Conservation (phyloP, 1,140 invertebrate genomes). For the Chymomyza costata region DNA sequence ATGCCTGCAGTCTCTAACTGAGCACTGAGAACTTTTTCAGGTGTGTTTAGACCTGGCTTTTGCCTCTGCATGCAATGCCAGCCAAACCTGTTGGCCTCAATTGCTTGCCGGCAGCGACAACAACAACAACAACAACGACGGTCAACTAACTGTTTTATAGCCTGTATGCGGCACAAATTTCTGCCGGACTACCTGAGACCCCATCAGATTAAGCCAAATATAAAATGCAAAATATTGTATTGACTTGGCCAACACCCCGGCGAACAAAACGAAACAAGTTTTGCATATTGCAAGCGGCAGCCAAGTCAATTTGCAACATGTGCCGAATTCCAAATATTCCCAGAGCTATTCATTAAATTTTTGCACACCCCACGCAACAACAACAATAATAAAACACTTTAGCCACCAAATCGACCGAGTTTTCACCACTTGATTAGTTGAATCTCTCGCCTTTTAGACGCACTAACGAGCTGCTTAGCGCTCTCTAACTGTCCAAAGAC, state of each 20-base stretch:
- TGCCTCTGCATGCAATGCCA: constrained; percentile 15
- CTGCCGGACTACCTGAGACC: constrained; percentile 22
- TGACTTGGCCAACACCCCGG: no score
- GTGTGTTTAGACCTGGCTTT: no score
- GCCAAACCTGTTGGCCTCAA: constrained; percentile 60
- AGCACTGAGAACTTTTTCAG: constrained; percentile 43
- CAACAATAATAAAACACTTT: no score
- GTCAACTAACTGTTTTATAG: constrained; percentile 60
- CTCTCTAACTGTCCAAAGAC: not conserved
- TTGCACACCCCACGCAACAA: constrained; percentile 15
- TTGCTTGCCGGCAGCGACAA: constrained; percentile 19
- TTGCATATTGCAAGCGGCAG: constrained; percentile 42
- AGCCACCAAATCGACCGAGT: no score
- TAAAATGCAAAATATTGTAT: constrained; percentile 33
- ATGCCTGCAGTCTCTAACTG: constrained; percentile 17
- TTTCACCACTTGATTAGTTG: constrained; percentile 10
- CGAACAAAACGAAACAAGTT: constrained; percentile 50
- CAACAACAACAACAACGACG: no score
- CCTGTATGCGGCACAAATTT: constrained; percentile 49
- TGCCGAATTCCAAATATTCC: constrained; percentile 12
- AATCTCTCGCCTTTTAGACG: constrained; percentile 3
- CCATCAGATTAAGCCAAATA: constrained; percentile 59
- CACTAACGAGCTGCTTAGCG: constrained; percentile 42
- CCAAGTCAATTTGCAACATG: constrained; percentile 7
- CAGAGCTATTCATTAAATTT: constrained; percentile 53